A percentile compares a stretch with the other conserved stretches of the same genome.
phyloP scores from a whole-genome alignment of 2,888 invertebrate species.

The Leucozona laternaria region DNA sequence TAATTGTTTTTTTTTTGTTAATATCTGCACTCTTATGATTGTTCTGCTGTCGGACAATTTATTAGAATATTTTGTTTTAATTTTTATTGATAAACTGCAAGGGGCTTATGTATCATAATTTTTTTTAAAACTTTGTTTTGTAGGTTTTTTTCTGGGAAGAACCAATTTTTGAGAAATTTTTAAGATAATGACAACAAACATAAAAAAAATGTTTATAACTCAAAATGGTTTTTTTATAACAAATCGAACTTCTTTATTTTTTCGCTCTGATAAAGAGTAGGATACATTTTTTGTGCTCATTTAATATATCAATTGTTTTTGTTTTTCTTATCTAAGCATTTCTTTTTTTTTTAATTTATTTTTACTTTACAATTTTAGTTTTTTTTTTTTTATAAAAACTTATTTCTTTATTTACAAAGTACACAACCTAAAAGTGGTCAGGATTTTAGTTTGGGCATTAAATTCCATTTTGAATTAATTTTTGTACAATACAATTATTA shows the following conservation, averaged over 20 bases:
- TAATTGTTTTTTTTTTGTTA: conserved; percentile 42
- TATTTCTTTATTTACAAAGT: conserved; percentile 62
- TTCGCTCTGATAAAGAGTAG: conserved; percentile 75
- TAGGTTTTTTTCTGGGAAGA: conserved; percentile 15
- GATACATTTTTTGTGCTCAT: conserved; percentile 75
- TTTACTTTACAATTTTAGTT: conserved; percentile 53
- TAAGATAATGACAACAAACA: conserved; percentile 43
- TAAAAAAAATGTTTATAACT: conserved; percentile 28
- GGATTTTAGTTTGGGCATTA: conserved; percentile 68
- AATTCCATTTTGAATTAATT: conserved; percentile 47
- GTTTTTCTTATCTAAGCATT: conserved; percentile 35
- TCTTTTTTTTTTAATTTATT: conserved; percentile 26
- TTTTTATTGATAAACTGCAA: conserved; percentile 55
- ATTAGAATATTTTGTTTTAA: conserved; percentile 62
- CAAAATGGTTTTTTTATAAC: conserved; percentile 47
- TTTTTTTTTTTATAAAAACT: conserved; percentile 25
- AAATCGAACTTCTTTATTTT: conserved; percentile 65
- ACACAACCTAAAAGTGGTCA: conserved; percentile 76
- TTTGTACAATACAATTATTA: conserved; percentile 51
- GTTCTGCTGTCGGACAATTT: conserved; percentile 75
- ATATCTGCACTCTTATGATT: conserved; percentile 75
- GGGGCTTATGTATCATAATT: conserved; percentile 39
- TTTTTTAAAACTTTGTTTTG: not conserved
- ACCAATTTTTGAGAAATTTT: conserved; percentile 50
- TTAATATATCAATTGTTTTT: conserved; percentile 63